Conservation (phyloP, 2,797 vertebrate species). For the Natrix natrix region DNA sequence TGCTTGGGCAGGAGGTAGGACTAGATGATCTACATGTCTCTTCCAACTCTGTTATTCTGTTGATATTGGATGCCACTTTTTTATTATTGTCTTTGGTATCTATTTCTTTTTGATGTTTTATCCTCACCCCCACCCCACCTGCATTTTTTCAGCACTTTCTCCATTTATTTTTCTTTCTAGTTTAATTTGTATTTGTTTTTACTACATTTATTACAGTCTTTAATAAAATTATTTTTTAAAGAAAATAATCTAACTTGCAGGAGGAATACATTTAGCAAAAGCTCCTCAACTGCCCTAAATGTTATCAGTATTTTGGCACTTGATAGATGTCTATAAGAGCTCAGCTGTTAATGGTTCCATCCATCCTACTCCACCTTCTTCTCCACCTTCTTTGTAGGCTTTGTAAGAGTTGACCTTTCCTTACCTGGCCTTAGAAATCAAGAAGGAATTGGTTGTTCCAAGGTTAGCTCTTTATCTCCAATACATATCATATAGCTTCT, state of each 20-base stretch:
- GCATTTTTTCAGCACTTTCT: neutral
- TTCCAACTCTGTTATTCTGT: no score
- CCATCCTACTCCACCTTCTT: neutral
- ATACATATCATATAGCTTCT: neutral
- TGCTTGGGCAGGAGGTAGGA: no score
- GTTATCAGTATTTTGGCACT: neutral
- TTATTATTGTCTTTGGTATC: neutral
- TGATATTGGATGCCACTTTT: neutral
- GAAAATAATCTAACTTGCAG: neutral
- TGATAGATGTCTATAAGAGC: neutral
- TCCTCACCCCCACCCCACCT: no score
- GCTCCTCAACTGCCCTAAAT: neutral
- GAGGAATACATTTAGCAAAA: neutral
- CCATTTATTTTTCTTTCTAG: neutral
- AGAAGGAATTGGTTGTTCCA: neutral
- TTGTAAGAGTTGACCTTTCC: neutral
- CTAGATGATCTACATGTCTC: no score
- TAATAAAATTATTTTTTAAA: neutral
- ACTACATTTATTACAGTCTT: neutral
- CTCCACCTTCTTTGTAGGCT: neutral
- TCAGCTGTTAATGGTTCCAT: neutral
- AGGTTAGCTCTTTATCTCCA: neutral
- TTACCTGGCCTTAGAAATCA: neutral
- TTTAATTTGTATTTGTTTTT: neutral
- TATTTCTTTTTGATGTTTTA: neutral